These are phyloP conservation scores for Bimastos eiseni DNA, from an alignment of 2,888 invertebrate species.

Conservation along the genomic window DNA sequence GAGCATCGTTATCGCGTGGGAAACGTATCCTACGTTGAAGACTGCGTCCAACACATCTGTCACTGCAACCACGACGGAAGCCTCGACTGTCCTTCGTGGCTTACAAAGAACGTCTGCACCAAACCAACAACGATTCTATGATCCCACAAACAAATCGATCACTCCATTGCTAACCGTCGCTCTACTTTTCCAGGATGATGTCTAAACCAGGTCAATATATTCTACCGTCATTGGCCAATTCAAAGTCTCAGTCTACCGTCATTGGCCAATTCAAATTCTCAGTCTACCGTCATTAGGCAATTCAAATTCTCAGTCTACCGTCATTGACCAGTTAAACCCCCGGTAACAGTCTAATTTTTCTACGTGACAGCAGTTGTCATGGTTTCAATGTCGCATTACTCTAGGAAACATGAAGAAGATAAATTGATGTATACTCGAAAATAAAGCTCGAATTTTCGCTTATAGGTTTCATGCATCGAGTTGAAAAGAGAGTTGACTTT, in stretches of 20 bases:
- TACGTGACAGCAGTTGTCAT: neutral
- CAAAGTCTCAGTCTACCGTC: too few species aligned
- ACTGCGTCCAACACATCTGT: conserved; percentile 32
- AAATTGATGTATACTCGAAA: neutral
- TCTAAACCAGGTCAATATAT: neutral
- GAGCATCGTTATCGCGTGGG: conserved; percentile 22
- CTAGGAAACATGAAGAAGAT: neutral
- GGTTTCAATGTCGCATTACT: neutral
- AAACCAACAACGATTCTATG: neutral
- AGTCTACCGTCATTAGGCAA: neutral
- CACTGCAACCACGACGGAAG: conserved; percentile 40
- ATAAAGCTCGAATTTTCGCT: neutral
- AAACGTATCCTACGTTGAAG: conserved; percentile 19
- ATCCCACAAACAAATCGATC: neutral
- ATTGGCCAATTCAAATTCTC: neutral
- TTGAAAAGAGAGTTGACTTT: neutral
- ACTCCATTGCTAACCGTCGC: too few species aligned
- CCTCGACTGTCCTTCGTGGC: conserved; percentile 33
- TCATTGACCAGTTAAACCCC: neutral
- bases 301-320: neutral
- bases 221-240: neutral
- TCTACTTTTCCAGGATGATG: too few species aligned
- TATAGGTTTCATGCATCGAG: neutral
- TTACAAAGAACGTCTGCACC: neutral
- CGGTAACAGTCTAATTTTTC: too few species aligned